Conservation (phyloP, 2,888 invertebrate genomes). For the Tetanocera ferruginea region DNA sequence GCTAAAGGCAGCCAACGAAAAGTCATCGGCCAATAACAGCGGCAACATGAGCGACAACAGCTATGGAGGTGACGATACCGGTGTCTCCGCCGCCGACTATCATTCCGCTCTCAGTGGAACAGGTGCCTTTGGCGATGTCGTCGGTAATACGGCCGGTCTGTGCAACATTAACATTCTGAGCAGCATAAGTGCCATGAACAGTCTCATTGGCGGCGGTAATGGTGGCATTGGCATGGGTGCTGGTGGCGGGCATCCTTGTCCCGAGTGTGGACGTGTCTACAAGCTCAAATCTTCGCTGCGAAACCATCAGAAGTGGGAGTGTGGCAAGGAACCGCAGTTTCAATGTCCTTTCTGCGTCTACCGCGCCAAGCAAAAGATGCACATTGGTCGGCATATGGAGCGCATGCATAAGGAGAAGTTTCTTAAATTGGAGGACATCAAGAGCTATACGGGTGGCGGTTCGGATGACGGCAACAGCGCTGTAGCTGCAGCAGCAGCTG, state of each 20-base stretch:
- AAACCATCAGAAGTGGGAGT: constrained; percentile 89
- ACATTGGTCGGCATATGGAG: constrained; percentile 86
- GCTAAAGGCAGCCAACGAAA: constrained; percentile 60
- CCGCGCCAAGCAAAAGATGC: constrained; percentile 87
- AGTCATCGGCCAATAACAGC: constrained; percentile 54
- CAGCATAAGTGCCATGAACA: constrained; percentile 68
- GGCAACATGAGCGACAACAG: constrained; percentile 59
- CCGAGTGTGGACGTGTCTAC: constrained; percentile 87
- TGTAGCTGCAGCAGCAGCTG: constrained; percentile 46
- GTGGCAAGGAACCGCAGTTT: constrained; percentile 87
- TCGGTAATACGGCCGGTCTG: constrained; percentile 58
- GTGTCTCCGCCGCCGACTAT: constrained; percentile 56
- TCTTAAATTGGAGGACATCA: constrained; percentile 68
- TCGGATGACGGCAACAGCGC: constrained; percentile 44
- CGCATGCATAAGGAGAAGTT: constrained; percentile 82
- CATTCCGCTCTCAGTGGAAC: constrained; percentile 59
- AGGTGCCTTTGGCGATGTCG: constrained; percentile 62
- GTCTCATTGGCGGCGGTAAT: constrained; percentile 62
- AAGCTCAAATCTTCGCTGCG: constrained; percentile 88
- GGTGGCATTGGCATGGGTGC: constrained; percentile 54
- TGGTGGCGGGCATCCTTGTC: constrained; percentile 79
- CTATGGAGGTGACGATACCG: constrained; percentile 57
- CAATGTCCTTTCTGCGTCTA: constrained; percentile 87
- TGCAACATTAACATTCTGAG: constrained; percentile 66
- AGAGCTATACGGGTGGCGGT: constrained; percentile 59